Evolutionary conservation across 2,797 vertebrate species (phyloP).

Genomic region (Pyrocephalus nanus): DNA sequence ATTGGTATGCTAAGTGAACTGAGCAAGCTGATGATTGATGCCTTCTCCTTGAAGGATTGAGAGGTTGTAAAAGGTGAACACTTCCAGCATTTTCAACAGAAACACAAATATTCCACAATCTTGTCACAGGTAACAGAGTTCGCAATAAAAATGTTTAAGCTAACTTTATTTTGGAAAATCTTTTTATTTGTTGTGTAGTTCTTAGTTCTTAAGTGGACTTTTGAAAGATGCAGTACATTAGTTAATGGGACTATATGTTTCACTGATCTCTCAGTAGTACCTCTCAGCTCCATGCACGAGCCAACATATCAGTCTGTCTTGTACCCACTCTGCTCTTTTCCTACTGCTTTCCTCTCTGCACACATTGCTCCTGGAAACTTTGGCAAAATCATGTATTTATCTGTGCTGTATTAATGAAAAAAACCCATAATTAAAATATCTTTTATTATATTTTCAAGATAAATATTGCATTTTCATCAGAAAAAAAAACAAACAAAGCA

Average conservation of each 20-base stretch:
- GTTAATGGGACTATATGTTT: not conserved
- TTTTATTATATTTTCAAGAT: not conserved
- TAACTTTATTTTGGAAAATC: not conserved
- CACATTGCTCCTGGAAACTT: not conserved
- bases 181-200: not conserved
- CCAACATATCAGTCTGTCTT: not conserved
- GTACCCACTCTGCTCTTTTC: not conserved
- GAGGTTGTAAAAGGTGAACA: not conserved
- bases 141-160: not conserved
- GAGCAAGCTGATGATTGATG: not conserved
- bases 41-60: not conserved
- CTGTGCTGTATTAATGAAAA: not conserved
- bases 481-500: not conserved
- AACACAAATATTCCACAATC: not conserved
- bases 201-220: not conserved
- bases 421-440: not conserved
- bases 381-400: not conserved
- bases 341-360: not conserved
- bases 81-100: not conserved
- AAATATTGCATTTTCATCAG: not conserved
- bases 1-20: not conserved
- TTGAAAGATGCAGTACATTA: not conserved
- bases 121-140: accelerated
- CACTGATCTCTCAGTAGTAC: not conserved
- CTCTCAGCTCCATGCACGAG: not conserved